These are phyloP conservation scores for Pseudobourletiella spinata DNA, from an alignment of 1,140 invertebrate genomes.

Conservation along the genomic window DNA sequence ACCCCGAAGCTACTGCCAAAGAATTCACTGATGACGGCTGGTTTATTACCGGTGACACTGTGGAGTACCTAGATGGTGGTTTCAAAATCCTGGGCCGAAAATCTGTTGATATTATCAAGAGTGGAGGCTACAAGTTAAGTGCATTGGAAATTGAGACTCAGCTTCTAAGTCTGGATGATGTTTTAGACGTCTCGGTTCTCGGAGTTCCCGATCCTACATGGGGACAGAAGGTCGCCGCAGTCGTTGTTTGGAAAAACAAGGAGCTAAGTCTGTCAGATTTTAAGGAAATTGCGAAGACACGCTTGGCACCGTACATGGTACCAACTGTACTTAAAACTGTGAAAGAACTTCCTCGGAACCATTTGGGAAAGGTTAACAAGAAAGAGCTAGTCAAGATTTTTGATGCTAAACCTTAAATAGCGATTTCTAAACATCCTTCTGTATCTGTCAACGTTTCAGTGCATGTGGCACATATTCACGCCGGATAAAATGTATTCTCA, in stretches of 20 bases:
- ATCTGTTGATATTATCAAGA: conserved; percentile 82
- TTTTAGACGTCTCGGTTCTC: conserved; percentile 68
- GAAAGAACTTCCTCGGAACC: conserved; percentile 56
- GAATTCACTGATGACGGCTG: conserved; percentile 70
- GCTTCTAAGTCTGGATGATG: conserved; percentile 61
- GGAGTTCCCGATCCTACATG: conserved; percentile 66
- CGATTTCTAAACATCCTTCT: no score
- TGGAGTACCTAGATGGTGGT: conserved; percentile 52
- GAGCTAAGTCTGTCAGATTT: conserved; percentile 50
- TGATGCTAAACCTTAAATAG: no score
- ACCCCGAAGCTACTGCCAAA: conserved; percentile 56
- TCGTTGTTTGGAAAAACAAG: conserved; percentile 52
- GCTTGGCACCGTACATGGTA: conserved; percentile 52
- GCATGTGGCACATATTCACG: no score
- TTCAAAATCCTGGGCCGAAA: conserved; percentile 76
- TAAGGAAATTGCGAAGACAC: conserved; percentile 49
- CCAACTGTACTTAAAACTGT: conserved; percentile 54
- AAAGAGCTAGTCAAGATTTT: conserved; percentile 49
- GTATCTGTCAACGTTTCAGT: no score
- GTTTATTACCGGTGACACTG: conserved; percentile 78
- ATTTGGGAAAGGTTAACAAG: conserved; percentile 73
- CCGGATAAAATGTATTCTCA: no score
- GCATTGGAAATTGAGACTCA: conserved; percentile 76
- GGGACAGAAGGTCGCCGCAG: conserved; percentile 64
- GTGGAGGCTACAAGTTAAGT: conserved; percentile 76